phyloP scores from a whole-genome alignment of 2,888 invertebrate species.

The Ectemnius cavifrons region DNA sequence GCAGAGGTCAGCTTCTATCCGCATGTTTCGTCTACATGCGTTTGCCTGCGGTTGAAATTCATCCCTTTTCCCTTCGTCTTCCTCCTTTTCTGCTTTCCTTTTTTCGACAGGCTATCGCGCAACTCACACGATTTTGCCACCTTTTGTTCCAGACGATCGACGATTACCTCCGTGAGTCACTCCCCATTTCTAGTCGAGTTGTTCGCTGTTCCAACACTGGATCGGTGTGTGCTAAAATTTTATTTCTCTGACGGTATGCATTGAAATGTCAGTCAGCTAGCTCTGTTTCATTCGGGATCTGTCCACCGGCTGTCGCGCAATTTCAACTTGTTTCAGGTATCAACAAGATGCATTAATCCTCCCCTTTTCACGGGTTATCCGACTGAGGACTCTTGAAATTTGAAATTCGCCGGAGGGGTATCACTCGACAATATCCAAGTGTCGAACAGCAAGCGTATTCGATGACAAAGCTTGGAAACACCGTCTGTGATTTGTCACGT shows the following conservation, averaged over 20 bases:
- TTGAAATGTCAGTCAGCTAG: neutral
- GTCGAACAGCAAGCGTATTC: too few relatives aligned
- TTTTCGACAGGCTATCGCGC: neutral
- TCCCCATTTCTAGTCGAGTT: conserved; percentile 8
- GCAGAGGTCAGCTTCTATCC: conserved; percentile 47
- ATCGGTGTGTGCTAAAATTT: conserved; percentile 2
- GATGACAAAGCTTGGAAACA: too few relatives aligned
- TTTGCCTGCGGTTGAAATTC: conserved; percentile 50
- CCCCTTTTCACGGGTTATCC: too few relatives aligned
- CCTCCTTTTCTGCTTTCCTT: conserved; percentile 1
- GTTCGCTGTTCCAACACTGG: neutral
- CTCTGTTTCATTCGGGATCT: too few relatives aligned
- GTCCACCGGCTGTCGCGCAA: too few relatives aligned
- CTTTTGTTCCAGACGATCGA: conserved; percentile 35
- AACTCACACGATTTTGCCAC: conserved; percentile 13
- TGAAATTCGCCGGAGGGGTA: too few relatives aligned
- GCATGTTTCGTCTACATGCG: conserved; percentile 51
- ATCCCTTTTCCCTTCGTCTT: conserved; percentile 6
- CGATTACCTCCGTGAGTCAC: conserved; percentile 45
- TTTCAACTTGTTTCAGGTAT: too few relatives aligned
- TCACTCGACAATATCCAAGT: neutral
- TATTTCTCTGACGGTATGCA: neutral
- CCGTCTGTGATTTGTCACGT: too few relatives aligned
- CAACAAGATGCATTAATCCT: too few relatives aligned
- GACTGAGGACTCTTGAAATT: too few relatives aligned